Conservation (phyloP, 2,113 vertebrate genomes). For the Heteronetta atricapilla region DNA sequence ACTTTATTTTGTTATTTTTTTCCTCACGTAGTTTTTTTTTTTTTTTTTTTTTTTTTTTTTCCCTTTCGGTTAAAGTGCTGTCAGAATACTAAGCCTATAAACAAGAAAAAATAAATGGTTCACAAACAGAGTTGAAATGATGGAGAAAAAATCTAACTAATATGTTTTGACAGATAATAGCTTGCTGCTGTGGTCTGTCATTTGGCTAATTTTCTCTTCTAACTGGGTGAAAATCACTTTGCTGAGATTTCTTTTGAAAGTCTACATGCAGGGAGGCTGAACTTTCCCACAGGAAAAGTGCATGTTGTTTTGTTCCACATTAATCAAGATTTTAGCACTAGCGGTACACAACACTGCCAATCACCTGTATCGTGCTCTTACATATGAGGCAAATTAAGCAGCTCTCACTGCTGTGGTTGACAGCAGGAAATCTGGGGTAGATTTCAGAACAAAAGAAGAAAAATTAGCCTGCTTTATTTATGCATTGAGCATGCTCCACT, state of each 20-base stretch:
- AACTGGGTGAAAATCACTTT: constrained; percentile 49
- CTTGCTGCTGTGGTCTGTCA: constrained; percentile 45
- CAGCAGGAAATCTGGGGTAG: constrained; percentile 74
- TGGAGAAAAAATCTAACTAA: background rate
- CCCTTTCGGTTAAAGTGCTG: background rate
- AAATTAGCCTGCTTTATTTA: constrained; percentile 76
- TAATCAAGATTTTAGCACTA: constrained; percentile 62
- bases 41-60: background rate
- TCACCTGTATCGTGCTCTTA: constrained; percentile 35
- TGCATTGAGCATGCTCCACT: constrained; percentile 76
- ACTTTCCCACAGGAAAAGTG: constrained; percentile 77
- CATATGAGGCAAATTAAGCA: constrained; percentile 66
- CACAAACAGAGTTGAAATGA: background rate
- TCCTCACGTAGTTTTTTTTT: background rate
- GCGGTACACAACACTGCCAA: constrained; percentile 28
- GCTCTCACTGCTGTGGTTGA: constrained; percentile 71
- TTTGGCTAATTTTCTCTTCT: constrained; percentile 41
- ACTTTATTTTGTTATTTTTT: background rate
- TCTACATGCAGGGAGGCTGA: constrained; percentile 69
- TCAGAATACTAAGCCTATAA: background rate
- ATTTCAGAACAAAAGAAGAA: constrained; percentile 71
- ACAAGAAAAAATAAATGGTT: background rate
- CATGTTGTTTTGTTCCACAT: constrained; percentile 54
- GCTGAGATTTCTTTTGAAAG: constrained; percentile 46
- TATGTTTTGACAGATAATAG: constrained; percentile 51